Conservation (phyloP, 2,113 vertebrate genomes). For the Arizona elegans region DNA sequence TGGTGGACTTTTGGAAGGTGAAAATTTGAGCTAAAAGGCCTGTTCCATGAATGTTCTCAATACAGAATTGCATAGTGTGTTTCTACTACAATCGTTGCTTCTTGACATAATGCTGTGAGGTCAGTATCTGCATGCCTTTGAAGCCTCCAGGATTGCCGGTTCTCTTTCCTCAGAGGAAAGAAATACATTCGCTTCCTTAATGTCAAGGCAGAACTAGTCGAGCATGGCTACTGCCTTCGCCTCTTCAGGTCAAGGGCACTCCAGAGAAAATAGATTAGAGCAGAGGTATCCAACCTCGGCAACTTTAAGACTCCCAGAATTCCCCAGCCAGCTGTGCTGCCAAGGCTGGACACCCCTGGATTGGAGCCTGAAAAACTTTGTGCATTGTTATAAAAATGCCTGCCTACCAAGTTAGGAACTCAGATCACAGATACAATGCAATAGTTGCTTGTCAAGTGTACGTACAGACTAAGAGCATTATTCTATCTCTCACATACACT, state of each 20-base stretch:
- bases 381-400: background rate
- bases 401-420: background rate
- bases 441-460: background rate
- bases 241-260: background rate
- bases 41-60: background rate
- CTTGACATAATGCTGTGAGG: too few species aligned
- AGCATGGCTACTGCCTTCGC: background rate
- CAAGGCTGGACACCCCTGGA: background rate
- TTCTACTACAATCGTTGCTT: background rate
- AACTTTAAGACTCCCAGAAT: background rate
- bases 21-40: background rate
- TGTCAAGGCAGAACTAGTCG: background rate
- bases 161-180: background rate
- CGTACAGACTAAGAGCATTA: background rate
- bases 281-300: background rate
- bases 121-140: background rate
- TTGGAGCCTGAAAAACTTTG: background rate
- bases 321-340: background rate
- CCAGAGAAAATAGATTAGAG: background rate
- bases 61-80: too few species aligned
- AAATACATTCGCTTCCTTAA: background rate
- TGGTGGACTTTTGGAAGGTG: background rate
- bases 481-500: background rate
- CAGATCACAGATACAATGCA: background rate
- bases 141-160: background rate